Percentiles rank a stretch among this genome's conserved stretches.
Conservation (phyloP, 2,797 vertebrate genomes). For the Anabacerthia variegaticeps region DNA sequence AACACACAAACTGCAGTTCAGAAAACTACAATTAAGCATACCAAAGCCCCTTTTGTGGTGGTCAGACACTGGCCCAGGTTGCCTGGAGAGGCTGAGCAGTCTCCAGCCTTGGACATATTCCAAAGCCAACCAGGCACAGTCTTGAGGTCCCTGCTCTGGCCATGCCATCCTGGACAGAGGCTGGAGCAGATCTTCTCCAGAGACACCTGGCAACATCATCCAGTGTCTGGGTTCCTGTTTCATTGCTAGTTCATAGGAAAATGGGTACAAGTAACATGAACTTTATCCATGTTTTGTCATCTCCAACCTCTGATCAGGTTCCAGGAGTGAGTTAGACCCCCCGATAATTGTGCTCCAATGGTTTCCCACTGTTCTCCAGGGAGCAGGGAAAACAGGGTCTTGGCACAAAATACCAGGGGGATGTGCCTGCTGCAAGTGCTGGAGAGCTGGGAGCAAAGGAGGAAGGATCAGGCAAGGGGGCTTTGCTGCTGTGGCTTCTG, state of each 20-base stretch:
- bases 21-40: not conserved
- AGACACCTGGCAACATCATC: not conserved
- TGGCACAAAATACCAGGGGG: not conserved
- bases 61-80: not conserved
- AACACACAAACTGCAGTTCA: not conserved
- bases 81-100: not conserved
- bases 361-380: fast-evolving
- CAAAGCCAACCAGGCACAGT: fast-evolving
- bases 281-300: not conserved
- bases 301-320: not conserved
- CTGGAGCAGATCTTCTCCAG: not conserved
- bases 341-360: not conserved
- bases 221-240: not conserved
- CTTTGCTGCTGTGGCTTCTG: not conserved
- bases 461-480: not conserved
- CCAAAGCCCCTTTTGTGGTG: fast-evolving
- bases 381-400: not conserved
- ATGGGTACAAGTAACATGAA: not conserved
- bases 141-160: not conserved
- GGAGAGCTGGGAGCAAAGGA: not conserved
- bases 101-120: not conserved
- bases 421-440: not conserved
- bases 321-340: not conserved
- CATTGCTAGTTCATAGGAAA: not conserved
- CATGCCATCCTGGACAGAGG: not conserved